Evolutionary conservation across 2,888 invertebrate species (phyloP), one percentile per base, ranked within the genome.

Genomic region (Graphium colonna): DNA sequence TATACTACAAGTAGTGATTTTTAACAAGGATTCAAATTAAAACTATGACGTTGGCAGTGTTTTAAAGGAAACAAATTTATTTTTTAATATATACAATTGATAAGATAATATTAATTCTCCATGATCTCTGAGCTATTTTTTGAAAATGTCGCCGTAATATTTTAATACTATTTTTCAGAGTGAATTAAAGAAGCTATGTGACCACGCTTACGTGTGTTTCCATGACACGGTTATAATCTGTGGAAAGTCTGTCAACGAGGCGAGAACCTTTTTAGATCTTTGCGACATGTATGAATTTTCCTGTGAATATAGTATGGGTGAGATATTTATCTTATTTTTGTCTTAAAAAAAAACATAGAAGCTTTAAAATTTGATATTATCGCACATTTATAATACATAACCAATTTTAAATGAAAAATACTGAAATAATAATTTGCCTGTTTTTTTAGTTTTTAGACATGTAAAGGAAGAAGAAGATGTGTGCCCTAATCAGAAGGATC

Each of bases 241-340:
- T 44, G 88, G 86, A 1, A 84, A 85, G 59, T 87, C 85, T 0
- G 83, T 83, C 1, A 81, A 82, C 55, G 86, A 89, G 49, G 82
- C 81, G 0, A 73, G 82, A 45, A 87, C 86, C 0, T 89, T 89
- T 33, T 56, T 89, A 1, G 88, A 89, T 50, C 68, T 89, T 0
- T 89, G 88, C 57, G 88, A 89, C 56, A 60, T 89, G 55, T 87
- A 86, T 40, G 88, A 89, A 55, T 88, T 73, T 59, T 74, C 87
- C 33, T 89, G 88, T 58, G 86, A 89, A 69, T 71, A 76, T 39
- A 80, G 65, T 41, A 84, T 86, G 83, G 82, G 88, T 88, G 68
- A 69, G 64, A 21, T 12, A 36, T 36, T 12, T 2, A 12, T 36
- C 7, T n/a, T 36, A 36, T n/a, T 36, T 21, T 21, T 21, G 21